A percentile compares a stretch with the other conserved stretches of the same genome.
phyloP scores from a whole-genome alignment of 35 echinoderm and acorn worm species.

The Nesometra sesokonis region DNA sequence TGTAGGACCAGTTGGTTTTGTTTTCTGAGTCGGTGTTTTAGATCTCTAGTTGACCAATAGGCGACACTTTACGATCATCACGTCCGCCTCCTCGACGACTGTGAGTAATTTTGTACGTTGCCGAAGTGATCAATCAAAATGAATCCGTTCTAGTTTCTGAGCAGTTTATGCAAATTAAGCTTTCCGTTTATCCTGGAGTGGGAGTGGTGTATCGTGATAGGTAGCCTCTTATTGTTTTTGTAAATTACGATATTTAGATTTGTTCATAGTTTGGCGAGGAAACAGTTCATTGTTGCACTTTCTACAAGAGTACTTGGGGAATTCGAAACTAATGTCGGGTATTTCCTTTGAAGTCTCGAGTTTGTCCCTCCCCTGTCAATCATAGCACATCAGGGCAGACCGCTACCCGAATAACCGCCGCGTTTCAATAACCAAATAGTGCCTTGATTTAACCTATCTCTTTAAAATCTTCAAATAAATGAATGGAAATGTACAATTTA shows the following conservation, averaged over 20 bases:
- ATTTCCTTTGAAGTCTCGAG: constrained; percentile 23
- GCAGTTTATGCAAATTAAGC: not conserved
- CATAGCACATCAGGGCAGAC: constrained; percentile 11
- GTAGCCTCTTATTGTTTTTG: too few species aligned
- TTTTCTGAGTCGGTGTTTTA: not conserved
- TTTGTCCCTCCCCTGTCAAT: constrained; percentile 37
- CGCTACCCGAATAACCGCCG: not conserved
- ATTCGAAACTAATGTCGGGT: constrained; percentile 17
- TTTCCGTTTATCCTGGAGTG: not conserved
- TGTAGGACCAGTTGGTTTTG: too few species aligned
- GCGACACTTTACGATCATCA: not conserved
- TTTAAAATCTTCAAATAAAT: too few species aligned
- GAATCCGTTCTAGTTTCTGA: not conserved
- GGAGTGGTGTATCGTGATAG: not conserved
- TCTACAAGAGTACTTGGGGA: not conserved
- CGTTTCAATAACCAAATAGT: not conserved
- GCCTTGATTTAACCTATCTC: not conserved
- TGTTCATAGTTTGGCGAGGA: not conserved
- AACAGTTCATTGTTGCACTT: not conserved
- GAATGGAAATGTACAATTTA: too few species aligned
- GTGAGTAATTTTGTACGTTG: constrained; percentile 5
- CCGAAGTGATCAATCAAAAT: constrained; percentile 16
- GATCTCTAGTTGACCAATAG: not conserved
- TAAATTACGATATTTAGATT: not conserved
- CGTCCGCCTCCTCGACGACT: constrained; percentile 6